These are phyloP conservation scores for Diceros bicornis DNA, from an alignment of 2,797 vertebrate genomes.

Conservation along the genomic window DNA sequence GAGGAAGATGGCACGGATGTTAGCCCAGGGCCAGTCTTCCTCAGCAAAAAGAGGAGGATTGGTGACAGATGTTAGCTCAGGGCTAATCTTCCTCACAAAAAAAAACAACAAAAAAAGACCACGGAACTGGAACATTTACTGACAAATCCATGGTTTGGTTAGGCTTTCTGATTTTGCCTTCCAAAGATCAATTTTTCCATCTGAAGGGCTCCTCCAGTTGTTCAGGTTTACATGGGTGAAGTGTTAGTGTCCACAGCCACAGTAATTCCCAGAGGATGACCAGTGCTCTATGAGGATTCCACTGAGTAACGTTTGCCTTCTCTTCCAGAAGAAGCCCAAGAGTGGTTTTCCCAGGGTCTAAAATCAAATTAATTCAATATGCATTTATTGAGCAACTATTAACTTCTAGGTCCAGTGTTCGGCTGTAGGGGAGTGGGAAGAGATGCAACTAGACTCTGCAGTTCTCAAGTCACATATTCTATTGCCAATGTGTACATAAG, in stretches of 20 bases:
- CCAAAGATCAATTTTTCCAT: not conserved
- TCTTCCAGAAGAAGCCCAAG: constrained; percentile 19
- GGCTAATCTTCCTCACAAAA: no score
- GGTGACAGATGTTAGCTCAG: no score
- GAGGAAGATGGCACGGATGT: no score
- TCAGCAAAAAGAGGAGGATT: no score
- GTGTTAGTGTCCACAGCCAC: not conserved
- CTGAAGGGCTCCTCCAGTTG: not conserved
- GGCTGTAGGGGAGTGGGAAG: not conserved
- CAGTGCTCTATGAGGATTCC: not conserved
- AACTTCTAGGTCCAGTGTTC: not conserved
- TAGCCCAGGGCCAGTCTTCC: no score
- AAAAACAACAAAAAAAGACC: not conserved
- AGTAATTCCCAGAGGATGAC: not conserved
- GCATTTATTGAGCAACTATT: not conserved
- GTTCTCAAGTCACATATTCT: not conserved
- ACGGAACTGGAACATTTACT: not conserved
- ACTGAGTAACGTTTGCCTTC: not conserved
- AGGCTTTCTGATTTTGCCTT: constrained; percentile 24
- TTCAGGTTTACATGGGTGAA: not conserved
- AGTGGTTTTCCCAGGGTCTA: not conserved
- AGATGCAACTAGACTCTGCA: not conserved
- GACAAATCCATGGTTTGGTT: not conserved
- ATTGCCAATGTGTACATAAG: not conserved
- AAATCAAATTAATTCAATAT: not conserved